These are phyloP conservation scores for Mastomys natalensis DNA, from an alignment of 2,113 vertebrate species.

Conservation along the genomic window DNA sequence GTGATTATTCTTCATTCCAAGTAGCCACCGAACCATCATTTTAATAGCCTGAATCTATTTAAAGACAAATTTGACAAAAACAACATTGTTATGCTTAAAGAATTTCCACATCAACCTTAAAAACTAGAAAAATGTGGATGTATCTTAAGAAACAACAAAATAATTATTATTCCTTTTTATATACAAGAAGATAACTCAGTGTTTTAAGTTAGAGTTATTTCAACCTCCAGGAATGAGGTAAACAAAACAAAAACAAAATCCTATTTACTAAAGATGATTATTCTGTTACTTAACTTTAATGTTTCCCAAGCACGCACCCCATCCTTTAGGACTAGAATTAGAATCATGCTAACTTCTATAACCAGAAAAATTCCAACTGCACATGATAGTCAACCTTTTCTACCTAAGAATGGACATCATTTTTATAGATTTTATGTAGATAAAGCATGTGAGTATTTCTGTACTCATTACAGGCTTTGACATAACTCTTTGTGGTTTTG, in stretches of 20 bases:
- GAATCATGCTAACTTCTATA: background rate
- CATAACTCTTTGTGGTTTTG: background rate
- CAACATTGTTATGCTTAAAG: constrained; percentile 40
- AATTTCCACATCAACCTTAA: constrained; percentile 17
- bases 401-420: background rate
- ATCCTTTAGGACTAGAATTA: background rate
- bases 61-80: constrained; percentile 62
- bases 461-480: background rate
- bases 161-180: background rate
- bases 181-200: background rate
- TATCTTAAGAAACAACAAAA: background rate
- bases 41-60: constrained; percentile 98
- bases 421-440: background rate
- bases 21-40: constrained; percentile 98
- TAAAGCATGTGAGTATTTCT: background rate
- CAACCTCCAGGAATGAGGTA: background rate
- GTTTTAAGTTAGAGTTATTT: constrained; percentile 37
- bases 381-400: constrained; percentile 4
- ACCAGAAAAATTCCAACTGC: background rate
- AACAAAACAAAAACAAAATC: background rate
- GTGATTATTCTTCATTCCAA: constrained; percentile 99
- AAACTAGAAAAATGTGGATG: constrained; percentile 2
- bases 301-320: background rate
- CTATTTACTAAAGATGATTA: background rate
- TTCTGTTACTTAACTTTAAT: background rate